These are phyloP conservation scores for Polia nebulosa DNA, from an alignment of 2,888 invertebrate species.

Conservation along the genomic window DNA sequence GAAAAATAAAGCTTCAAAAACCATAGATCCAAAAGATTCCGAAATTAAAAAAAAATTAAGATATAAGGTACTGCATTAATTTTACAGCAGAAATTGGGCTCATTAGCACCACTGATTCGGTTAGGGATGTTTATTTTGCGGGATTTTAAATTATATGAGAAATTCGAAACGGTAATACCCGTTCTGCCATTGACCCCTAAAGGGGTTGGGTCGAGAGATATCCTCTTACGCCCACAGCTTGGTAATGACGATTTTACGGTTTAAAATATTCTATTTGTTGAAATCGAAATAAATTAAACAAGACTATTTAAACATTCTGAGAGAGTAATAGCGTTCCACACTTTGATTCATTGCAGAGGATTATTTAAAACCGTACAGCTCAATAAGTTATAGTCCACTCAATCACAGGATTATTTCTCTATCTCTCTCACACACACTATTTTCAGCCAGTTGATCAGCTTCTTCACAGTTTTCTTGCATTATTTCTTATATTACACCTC, in stretches of 20 bases:
- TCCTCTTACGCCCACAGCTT: not conserved
- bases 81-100: not conserved
- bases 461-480: too few relatives aligned
- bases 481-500: too few relatives aligned
- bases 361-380: too few relatives aligned
- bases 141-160: conserved; percentile 9
- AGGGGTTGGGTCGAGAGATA: conserved; percentile 11
- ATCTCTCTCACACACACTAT: too few relatives aligned
- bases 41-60: too few relatives aligned
- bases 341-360: not conserved
- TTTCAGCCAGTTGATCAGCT: too few relatives aligned
- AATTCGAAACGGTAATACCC: conserved; percentile 14
- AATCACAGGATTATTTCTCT: too few relatives aligned
- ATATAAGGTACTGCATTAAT: too few relatives aligned
- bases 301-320: not conserved
- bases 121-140: conserved; percentile 26
- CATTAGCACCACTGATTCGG: conserved; percentile 25
- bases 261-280: not conserved
- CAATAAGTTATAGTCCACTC: too few relatives aligned
- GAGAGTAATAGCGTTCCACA: not conserved
- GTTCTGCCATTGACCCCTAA: conserved; percentile 3
- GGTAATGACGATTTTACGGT: not conserved
- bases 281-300: not conserved
- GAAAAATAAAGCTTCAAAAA: too few relatives aligned
- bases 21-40: too few relatives aligned